Evolutionary conservation across 2,113 vertebrate species (phyloP).

Genomic region (Chlamydotis undulata): DNA sequence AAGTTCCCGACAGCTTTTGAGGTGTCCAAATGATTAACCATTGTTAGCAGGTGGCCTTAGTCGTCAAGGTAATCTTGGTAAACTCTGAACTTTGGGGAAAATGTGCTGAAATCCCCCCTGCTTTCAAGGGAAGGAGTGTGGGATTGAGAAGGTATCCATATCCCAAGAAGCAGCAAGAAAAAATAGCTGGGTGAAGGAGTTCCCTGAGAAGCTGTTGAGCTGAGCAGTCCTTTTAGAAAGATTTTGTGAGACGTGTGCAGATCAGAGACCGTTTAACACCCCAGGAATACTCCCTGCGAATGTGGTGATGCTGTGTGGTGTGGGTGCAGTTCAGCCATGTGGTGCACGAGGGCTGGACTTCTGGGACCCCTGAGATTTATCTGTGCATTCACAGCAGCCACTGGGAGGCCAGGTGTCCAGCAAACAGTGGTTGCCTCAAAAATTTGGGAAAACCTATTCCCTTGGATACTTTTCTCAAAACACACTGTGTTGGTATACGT

Average conservation of each 20-base stretch:
- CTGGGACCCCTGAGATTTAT: not conserved
- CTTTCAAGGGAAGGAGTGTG: not conserved
- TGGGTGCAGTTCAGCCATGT: not conserved
- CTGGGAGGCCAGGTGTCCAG: not conserved
- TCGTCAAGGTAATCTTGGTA: not conserved
- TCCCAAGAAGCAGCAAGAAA: not conserved
- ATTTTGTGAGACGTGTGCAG: not conserved
- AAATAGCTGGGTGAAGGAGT: not conserved
- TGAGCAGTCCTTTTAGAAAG: not conserved
- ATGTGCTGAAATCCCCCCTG: not conserved
- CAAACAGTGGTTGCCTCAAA: not conserved
- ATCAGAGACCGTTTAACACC: not conserved
- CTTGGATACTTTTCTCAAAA: not conserved
- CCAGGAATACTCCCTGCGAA: not conserved
- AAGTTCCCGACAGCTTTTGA: not conserved
- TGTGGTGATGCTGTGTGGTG: not conserved
- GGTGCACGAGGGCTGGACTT: not conserved
- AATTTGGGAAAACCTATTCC: not conserved
- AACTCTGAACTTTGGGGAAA: not conserved
- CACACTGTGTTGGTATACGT: rapidly evolving
- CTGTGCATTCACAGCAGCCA: rapidly evolving
- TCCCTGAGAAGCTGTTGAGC: not conserved
- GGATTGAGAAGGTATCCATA: not conserved
- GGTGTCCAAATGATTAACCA: not conserved
- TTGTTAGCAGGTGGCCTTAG: not conserved